These are phyloP conservation scores for Phaethornis superciliosus DNA, from an alignment of 2,113 vertebrate genomes.

Conservation along the genomic window DNA sequence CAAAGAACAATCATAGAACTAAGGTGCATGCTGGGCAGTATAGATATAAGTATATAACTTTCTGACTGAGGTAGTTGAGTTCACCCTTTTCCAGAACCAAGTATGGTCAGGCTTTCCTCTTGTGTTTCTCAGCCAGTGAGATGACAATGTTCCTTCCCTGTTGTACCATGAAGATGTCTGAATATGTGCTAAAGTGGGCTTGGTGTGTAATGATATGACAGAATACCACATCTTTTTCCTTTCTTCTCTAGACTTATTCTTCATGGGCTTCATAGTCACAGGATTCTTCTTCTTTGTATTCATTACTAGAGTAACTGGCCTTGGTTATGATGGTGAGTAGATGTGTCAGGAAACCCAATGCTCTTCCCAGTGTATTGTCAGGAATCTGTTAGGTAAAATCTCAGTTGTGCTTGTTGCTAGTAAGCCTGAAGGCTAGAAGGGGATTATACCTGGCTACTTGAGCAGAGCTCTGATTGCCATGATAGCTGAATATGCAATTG, in stretches of 20 bases:
- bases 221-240: neutral
- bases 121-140: neutral
- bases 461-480: neutral
- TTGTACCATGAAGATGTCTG: neutral
- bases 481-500: neutral
- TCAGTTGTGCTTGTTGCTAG: neutral
- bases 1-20: neutral
- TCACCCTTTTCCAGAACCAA: neutral
- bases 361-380: neutral
- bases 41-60: neutral
- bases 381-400: neutral
- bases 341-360: neutral
- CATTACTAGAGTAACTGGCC: constrained; percentile 78
- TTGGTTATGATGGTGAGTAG: constrained; percentile 86
- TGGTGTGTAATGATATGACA: neutral
- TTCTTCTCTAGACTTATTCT: constrained; percentile 84
- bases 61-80: neutral
- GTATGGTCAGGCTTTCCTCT: neutral
- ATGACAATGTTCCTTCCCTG: neutral
- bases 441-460: neutral
- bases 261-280: constrained; percentile 87
- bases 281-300: constrained; percentile 87
- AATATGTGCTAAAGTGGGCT: neutral
- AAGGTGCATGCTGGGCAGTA: neutral
- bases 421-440: neutral